Evolutionary conservation across 2,888 invertebrate genomes (phyloP), one percentile per base, ranked within the genome.

Genomic region (Platycnemis pennipes): DNA sequence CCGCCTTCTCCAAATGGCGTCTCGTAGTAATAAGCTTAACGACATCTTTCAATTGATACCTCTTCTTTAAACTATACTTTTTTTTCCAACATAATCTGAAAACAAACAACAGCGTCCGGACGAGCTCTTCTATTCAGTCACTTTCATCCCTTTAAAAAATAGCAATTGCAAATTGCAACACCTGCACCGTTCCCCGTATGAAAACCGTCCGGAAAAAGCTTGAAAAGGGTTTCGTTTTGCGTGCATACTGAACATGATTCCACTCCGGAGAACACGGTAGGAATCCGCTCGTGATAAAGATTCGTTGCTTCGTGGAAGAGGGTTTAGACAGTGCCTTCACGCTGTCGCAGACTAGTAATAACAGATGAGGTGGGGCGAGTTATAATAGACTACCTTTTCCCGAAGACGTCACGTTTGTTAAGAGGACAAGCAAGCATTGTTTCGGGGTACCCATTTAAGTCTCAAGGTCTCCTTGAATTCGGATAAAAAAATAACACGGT

Each of bases 401-500:
- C 77, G 37, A 77, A 37, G 37, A n/a, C 77, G 26, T 37, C 77
- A 37, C 37, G 16, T 37, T 77, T 77, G 31, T 31, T 31, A 31
- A 77, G 69, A 77, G 31, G 69, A 26, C 7, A 8, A 31, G 31
- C 2, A 37, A 37, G 2, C 13, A 77, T 77, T 77, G 77, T 77
- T 37, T 77, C 13, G 77, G 77, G 16, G 37, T 13, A 37, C 77
- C 37, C 77, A 13, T 77, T 77, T 77, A 16, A 37, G n/a, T 37
- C 77, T 4, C 77, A 77, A 77, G 77, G 77, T 13, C 77, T 77
- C 77, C 11, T 77, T 31, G 37, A 37, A 77, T 31, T 8, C 69
- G 31, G 37, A 77, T 77, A 0, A 77, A 69, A 77, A 77, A 77
- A 77, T 77, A 77, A 77, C 77, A 77, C 77, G 77, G 77, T 77